Evolutionary conservation across 2,113 vertebrate genomes (phyloP), one percentile per base, ranked within the genome.

Genomic region (Ochotona curzoniae): DNA sequence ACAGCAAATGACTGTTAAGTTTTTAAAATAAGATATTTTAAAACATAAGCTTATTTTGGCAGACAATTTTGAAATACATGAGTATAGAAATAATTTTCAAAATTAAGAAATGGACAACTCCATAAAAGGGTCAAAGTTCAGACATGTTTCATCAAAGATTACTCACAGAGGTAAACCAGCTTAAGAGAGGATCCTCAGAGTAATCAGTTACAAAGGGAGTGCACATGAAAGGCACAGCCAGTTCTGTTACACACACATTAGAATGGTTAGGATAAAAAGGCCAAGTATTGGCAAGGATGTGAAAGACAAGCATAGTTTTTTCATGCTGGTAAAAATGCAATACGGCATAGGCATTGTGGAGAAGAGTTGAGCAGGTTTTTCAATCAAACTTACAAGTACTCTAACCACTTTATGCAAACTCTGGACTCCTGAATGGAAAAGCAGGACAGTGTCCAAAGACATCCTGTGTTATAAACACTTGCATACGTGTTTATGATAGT

Each of bases 261-360:
- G 67, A 83, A 93, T 38, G 60, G 79, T 74, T n/a, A 80, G 28
- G 66, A 90, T 83, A 47, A 87, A 87, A 87, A 73, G 71, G 49
- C 14, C 51, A 80, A 63, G 28, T 32, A 11, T 64, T 83, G 20
- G 51, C 35, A 69, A 87, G 69, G 44, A 73, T 57, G 35, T 8
- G 21, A 44, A 44, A 44, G n/a, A 44, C 38, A 44, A 44, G 38
- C 38, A 44, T 3, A 6, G 38, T 44, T 44, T 6, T 44, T 44
- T 44, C 38, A 44, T 44, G 38, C 38, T 44, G 38, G 38, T 44
- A 44, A 44, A 51, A 82, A 63, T 61, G 28, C 71, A 66, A 71
- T 83, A 60, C 13, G 10, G 35, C 25, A 10, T 35, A 66, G 80
- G 71, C 30, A 61, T 21, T 87, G 73, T 85, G 70, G 75, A 38